Evolutionary conservation across 2,797 vertebrate species (phyloP), one percentile per base, ranked within the genome.

Genomic region (Oryzias dopingdopingensis): DNA sequence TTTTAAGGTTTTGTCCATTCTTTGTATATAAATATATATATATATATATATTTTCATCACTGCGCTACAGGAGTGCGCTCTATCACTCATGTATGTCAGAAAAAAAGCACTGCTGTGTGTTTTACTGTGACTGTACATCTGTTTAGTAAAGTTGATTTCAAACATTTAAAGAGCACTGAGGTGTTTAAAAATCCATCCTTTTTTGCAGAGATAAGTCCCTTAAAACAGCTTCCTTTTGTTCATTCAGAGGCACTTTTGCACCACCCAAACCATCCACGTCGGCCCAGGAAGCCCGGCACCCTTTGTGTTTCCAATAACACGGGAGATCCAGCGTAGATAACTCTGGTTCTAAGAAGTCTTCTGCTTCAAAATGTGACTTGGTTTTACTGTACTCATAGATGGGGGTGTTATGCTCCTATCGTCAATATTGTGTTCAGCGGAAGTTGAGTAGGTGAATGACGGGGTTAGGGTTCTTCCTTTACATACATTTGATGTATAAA

Each of bases 391-490:
- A 49, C 23, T 16, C 2, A 20, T 76, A 48, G 49, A 56, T 17
- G 80, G 77, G 77, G 79, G 80, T 62, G 82, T 59, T 66, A 52
- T 55, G 63, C 65, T 76, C 81, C 71, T 72, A 81, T 75, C 41
- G 51, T 67, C 80, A 79, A 79, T 86, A 82, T 81, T 72, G 41
- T 51, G 53, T 58, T 69, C 26, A n/a, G 59, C 59, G 77, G 82
- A 86, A 79, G 74, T 66, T 77, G 79, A 80, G 82, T 84, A 77
- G 74, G 82, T 75, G 79, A 81, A 64, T 59, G 49, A 65, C 57
- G 23, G 70, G 37, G 75, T 74, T 72, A 15, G 41, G 56, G 76
- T 72, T 83, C 66, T 74, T 67, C 29, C 24, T 54, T 64, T 20
- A 62, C 56, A 56, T 20, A 66, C 56, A 56, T 84, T 80, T 79